Evolutionary conservation across 2,797 vertebrate genomes (phyloP), one percentile per base, ranked within the genome.

Genomic region (Neostethus bicornis): DNA sequence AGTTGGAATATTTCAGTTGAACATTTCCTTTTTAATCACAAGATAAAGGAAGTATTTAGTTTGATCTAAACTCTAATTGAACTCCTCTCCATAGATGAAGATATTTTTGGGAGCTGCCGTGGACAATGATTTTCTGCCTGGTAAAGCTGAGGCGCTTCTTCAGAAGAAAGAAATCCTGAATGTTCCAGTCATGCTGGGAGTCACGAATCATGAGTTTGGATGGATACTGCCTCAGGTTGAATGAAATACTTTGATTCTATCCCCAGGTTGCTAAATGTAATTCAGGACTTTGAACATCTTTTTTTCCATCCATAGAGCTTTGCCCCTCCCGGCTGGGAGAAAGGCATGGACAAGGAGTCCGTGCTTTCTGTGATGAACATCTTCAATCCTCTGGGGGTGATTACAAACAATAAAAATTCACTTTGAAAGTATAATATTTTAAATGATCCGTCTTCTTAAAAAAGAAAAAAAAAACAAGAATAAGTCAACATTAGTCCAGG

Each of bases 171-270:
- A 89, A 21, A 86, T 92, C 39, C 38, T 88, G 31, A 72, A 77
- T n/a, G 50, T 94, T 17, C 92, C 93, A 1, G 88, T 92, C 32
- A 77, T 94, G 66, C 63, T 92, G 31, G 92, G 92, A 25, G 78
- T 91, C 31, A 94, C 90, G 52, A 92, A 92, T 67, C 89, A 94
- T 4, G 92, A 95, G 73, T 94, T 92, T 77, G 92, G 93, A 50
- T 95, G 91, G 90, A 73, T 92, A 19, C 60, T 95, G 13, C 80
- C 91, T 61, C 41, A 76, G 89, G 93, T 92, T 58, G 1, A 5
- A 1, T 6, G 14, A 25, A 5, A 25, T 25, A 25, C 25, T 28
- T 26, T 8, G 24, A 28, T 26, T 9, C 13, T 20, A n/a, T n/a
- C n/a, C n/a, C n/a, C n/a, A n/a, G n/a, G n/a, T n/a, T n/a, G n/a